Base-by-base conservation (phyloP, 2,888 invertebrate species). In the Heliconius ethilla region DNA sequence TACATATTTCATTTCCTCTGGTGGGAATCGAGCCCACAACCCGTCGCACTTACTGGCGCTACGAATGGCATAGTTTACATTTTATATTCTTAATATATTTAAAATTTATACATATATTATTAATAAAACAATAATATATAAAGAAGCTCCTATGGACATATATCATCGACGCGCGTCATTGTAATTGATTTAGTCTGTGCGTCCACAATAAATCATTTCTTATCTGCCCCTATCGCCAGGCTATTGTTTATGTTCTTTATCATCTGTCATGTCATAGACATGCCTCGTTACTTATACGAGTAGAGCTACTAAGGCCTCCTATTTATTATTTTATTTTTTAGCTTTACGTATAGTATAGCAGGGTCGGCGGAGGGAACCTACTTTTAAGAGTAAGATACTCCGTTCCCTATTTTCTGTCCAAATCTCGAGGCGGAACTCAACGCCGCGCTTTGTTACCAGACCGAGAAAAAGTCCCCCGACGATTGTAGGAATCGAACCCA, bases 191-290 rank as follows among this genome's bases (percentile, higher is more conserved):
- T 87, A 89, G 89, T 86, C 84, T 85, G 83, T 81, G 83, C 83
- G 80, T 80, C 83, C 84, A 85, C 88, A 83, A 92, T 93, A 91
- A 92, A 91, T 93, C 92, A 91, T 82, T 5, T 86, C 81, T 86
- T 92, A 92, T 92, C 92, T 87, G 83, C 80, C 84, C 84, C 86
- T 90, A 92, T 90, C 91, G 87, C 85, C 86, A 86, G 85, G 87
- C 89, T 85, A 91, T 91, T 92, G 91, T 92, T 89, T 91, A 89
- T 89, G 89, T 87, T 86, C 85, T 83, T 85, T 87, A 87, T 90
- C 91, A 89, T 91, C 88, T 88, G 90, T 92, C 91, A 91, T 87
- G 84, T 75, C 81, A 85, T 83, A 83, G 84, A 83, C 84, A 83
- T 83, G 81, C 79, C 81, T 81, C 77, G 80, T 79, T 86, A 83